phyloP scores from a whole-genome alignment of 2,797 vertebrate species.

The Mastacembelus armatus region DNA sequence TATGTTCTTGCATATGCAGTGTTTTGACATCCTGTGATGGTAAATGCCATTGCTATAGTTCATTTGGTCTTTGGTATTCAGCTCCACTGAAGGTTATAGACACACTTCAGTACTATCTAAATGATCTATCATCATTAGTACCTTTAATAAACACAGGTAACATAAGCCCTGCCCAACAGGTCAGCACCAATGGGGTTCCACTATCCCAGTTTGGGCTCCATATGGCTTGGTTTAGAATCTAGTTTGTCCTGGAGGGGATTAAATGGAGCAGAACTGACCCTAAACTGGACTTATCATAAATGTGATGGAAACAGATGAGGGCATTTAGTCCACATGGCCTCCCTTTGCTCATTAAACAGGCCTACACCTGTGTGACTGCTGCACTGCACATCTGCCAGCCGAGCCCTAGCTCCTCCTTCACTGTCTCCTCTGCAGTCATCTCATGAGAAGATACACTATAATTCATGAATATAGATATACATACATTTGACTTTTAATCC shows the following conservation, averaged over 20 bases:
- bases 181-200: conserved; percentile 40
- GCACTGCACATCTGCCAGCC: conserved; percentile 78
- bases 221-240: conserved; percentile 56
- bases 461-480: conserved; percentile 59
- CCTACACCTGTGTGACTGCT: conserved; percentile 81
- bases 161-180: conserved; percentile 36
- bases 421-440: conserved; percentile 30
- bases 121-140: neutral
- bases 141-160: neutral
- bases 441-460: conserved; percentile 41
- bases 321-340: conserved; percentile 79
- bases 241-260: conserved; percentile 57
- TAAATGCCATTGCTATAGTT: neutral
- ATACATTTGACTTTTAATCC: conserved; percentile 44
- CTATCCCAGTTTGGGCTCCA: conserved; percentile 50
- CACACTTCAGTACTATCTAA: neutral
- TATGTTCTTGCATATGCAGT: neutral
- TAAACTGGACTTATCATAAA: conserved; percentile 81
- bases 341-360: conserved; percentile 78
- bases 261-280: conserved; percentile 76
- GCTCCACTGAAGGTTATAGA: conserved; percentile 9
- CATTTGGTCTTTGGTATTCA: conserved; percentile 6
- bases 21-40: neutral
- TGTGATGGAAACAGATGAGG: conserved; percentile 82
- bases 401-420: conserved; percentile 54